Evolutionary conservation across 2,888 invertebrate genomes (phyloP).

Genomic region (Eupeodes luniger): DNA sequence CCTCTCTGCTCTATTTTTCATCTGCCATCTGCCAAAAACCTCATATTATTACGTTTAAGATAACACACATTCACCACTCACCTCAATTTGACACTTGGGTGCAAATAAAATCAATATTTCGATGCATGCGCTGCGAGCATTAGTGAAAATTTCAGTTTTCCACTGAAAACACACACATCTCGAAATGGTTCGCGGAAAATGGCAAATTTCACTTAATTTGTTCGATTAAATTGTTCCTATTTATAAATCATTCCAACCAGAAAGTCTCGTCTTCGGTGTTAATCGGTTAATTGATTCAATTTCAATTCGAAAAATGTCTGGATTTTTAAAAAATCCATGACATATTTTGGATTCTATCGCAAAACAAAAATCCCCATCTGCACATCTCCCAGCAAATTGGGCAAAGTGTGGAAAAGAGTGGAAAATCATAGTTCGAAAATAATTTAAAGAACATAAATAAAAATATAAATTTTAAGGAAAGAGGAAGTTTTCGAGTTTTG

Average conservation of each 20-base stretch:
- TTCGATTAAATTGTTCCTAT: constrained; percentile 48
- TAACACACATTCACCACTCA: constrained; percentile 18
- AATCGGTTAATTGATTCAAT: constrained; percentile 2
- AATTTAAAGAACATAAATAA: constrained; percentile 26
- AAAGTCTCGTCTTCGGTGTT: constrained; percentile 12
- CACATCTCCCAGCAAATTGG: constrained; percentile 38
- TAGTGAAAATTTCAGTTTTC: constrained; percentile 73
- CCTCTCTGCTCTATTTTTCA: constrained; percentile 1
- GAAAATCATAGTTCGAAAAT: constrained; percentile 33
- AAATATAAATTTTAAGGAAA: constrained; percentile 35
- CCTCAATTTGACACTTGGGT: constrained; percentile 72
- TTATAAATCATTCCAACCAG: constrained; percentile 26
- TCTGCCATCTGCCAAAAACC: constrained; percentile 32
- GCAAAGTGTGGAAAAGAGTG: constrained; percentile 27
- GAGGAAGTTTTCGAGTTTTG: constrained; percentile 16
- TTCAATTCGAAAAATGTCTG: constrained; percentile 64
- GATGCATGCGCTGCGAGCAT: constrained; percentile 80
- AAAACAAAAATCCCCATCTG: constrained; percentile 26
- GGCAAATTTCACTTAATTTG: constrained; percentile 38
- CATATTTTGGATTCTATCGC: constrained; percentile 47
- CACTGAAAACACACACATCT: constrained; percentile 72
- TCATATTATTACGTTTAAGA: background rate
- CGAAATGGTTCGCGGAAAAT: constrained; percentile 70
- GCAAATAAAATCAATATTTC: constrained; percentile 81
- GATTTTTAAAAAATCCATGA: constrained; percentile 51